Evolutionary conservation across 2,888 invertebrate genomes (phyloP).

Genomic region (Mesoligia furuncula): DNA sequence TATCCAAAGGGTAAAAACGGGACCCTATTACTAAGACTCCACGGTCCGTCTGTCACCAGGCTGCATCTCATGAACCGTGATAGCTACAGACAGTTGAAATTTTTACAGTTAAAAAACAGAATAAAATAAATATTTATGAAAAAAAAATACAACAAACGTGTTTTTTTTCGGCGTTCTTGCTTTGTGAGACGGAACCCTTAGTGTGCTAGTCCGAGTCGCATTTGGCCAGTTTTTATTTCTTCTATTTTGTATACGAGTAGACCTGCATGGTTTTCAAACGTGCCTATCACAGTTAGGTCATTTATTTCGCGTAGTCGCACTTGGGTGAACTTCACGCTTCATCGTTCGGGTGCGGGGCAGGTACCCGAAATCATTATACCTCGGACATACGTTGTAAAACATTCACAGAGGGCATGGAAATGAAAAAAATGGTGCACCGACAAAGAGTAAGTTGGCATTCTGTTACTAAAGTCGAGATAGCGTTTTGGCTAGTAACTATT

Average conservation of each 20-base stretch:
- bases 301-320: conserved; percentile 59
- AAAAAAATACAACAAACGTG: too few species aligned
- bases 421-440: conserved; percentile 73
- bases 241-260: not conserved
- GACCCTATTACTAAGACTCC: too few species aligned
- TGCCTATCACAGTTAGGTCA: conserved; percentile 24
- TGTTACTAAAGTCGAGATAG: not conserved
- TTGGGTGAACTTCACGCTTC: conserved; percentile 59
- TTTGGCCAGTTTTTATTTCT: not conserved
- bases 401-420: conserved; percentile 76
- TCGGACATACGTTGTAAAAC: conserved; percentile 76
- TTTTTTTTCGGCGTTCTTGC: too few species aligned
- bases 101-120: too few species aligned
- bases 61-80: too few species aligned
- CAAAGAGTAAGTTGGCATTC: conserved; percentile 67
- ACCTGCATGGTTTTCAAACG: not conserved
- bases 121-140: too few species aligned
- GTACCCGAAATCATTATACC: conserved; percentile 78
- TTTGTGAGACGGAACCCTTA: too few species aligned
- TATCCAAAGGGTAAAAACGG: too few species aligned
- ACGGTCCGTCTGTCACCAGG: too few species aligned
- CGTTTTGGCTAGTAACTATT: not conserved
- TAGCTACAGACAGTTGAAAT: too few species aligned
- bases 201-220: too few species aligned
- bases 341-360: conserved; percentile 70